Evolutionary conservation across 2,888 invertebrate genomes (phyloP), one percentile per base, ranked within the genome.

Genomic region (Lasioglossum marginatum): DNA sequence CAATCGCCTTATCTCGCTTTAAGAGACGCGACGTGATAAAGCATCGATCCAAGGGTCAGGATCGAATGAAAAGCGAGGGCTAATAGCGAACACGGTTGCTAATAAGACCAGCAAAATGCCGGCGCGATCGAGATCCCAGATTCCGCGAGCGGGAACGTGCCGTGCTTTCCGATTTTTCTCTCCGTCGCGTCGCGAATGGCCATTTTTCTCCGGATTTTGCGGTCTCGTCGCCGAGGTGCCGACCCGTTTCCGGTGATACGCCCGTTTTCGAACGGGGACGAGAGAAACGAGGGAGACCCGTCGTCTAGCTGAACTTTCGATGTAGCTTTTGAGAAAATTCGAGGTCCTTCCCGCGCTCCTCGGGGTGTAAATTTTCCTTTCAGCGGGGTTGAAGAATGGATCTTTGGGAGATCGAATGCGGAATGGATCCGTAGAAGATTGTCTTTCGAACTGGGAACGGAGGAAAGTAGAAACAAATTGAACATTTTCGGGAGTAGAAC

Each of bases 151-250:
- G 70, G 23, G 34, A 79, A 88, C 90, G 88, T 82, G 87, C 77
- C 43, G 48, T 75, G 88, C 83, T 73, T 88, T 74, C 85, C 82
- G 83, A 87, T 83, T 78, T 68, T 45, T 63, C 57, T 78, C 60
- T 34, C 71, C 34, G 40, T 10, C 60, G 19, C 76, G 70, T 10
- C 60, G 19, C 76, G 63, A 8, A n/a, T 16, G 23, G 31, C 48
- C 14, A 43, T 63, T 81, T 78, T 70, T 75, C 68, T 45, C 73
- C 57, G 27, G 57, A 23, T 57, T 60, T n/a, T 31, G 31, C n/a
- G 34, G n/a, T 40, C 34, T 31, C 31, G 12, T 48, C 52, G 40
- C 19, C 23, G 19, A 57, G n/a, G n/a, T 31, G 60, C 19, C 43
- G 45, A 37, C 45, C 63, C 27, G 16, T 27, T 63, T 3, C 23